phyloP scores from a whole-genome alignment of 2,797 vertebrate genomes.

The Oophaga sylvatica region DNA sequence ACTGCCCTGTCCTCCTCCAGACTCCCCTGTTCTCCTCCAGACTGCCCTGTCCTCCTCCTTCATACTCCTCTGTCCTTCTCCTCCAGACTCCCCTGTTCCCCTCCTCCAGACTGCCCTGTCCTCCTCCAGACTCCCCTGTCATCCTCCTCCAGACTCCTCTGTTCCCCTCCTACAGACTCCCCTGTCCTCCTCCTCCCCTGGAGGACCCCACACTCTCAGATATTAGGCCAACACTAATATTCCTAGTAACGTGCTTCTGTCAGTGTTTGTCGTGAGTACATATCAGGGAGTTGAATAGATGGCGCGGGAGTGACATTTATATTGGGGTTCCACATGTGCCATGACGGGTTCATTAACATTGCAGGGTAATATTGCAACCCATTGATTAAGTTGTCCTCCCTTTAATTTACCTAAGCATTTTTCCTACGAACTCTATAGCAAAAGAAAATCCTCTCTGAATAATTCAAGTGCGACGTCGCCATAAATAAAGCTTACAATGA shows the following conservation, averaged over 20 bases:
- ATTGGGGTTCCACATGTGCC: background rate
- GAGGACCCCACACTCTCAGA: too few relatives aligned
- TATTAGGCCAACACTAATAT: too few relatives aligned
- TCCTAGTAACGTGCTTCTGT: too few relatives aligned
- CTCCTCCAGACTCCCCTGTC: background rate
- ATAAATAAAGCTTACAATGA: conserved; percentile 55
- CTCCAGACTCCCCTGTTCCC: background rate
- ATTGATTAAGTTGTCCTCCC: background rate
- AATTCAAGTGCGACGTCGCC: conserved; percentile 38
- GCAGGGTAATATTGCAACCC: background rate
- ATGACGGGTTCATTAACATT: background rate
- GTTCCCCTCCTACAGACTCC: background rate
- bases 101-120: background rate
- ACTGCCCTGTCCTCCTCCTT: too few relatives aligned
- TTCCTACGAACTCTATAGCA: conserved; percentile 10
- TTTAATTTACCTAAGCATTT: conserved; percentile 25
- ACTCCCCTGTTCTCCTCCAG: too few relatives aligned
- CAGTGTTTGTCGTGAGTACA: too few relatives aligned
- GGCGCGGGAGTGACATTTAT: background rate
- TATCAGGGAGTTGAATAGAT: too few relatives aligned
- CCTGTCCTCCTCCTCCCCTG: background rate
- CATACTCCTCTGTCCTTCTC: background rate
- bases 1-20: too few relatives aligned
- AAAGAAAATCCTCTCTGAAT: conserved; percentile 41
- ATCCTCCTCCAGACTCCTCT: too few relatives aligned